Evolutionary conservation across 2,797 vertebrate species (phyloP).

Genomic region (Melanotaenia nigrans): DNA sequence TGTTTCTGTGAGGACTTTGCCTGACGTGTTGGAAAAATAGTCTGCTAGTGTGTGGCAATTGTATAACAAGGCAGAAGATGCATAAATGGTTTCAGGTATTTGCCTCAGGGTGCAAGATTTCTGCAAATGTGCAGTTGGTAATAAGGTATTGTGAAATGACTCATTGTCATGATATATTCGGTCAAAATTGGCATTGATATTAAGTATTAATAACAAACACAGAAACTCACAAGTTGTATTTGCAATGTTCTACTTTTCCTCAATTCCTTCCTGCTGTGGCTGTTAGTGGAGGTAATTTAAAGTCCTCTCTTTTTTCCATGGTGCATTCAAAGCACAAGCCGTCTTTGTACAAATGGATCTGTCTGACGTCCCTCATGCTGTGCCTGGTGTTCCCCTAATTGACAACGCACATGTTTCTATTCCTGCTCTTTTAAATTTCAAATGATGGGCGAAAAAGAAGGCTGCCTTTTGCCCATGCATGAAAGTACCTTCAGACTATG

Average conservation of each 20-base stretch:
- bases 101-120: neutral
- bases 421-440: conserved; percentile 78
- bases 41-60: conserved; percentile 11
- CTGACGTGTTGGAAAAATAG: conserved; percentile 14
- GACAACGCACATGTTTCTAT: conserved; percentile 70
- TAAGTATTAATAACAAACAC: conserved; percentile 35
- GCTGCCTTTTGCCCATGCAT: conserved; percentile 65
- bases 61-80: conserved; percentile 25
- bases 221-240: conserved; percentile 41
- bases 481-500: conserved; percentile 73
- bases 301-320: conserved; percentile 55
- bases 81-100: conserved; percentile 14
- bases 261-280: conserved; percentile 50
- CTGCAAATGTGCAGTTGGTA: neutral
- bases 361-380: conserved; percentile 50
- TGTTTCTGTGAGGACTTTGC: conserved; percentile 16
- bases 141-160: neutral
- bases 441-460: conserved; percentile 69
- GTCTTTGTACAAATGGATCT: conserved; percentile 63
- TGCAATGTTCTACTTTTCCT: conserved; percentile 44
- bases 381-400: conserved; percentile 67
- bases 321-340: conserved; percentile 57
- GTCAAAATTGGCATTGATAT: conserved; percentile 23
- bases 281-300: conserved; percentile 63
- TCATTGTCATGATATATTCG: conserved; percentile 9